These are phyloP conservation scores for Metacarcinus magister DNA, from an alignment of 2,888 invertebrate species.

Conservation along the genomic window DNA sequence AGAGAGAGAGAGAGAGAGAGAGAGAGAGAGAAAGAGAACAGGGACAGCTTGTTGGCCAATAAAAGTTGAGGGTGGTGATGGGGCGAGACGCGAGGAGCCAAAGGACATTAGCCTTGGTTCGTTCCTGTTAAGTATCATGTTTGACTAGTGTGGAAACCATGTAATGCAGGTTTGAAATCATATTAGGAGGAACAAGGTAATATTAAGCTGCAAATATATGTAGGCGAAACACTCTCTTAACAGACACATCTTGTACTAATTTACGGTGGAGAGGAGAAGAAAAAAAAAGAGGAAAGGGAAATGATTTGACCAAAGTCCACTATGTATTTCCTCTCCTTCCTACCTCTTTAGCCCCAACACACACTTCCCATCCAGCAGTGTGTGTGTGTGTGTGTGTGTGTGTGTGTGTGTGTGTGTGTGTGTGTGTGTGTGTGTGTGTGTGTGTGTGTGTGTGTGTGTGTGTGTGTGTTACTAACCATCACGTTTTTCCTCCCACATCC, in stretches of 20 bases:
- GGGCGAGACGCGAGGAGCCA: neutral
- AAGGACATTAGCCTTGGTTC: neutral
- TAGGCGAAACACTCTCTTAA: neutral
- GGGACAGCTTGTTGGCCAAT: constrained; percentile 28
- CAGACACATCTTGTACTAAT: neutral
- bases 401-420: too few relatives aligned
- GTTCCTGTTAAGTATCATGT: neutral
- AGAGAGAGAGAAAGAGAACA: constrained; percentile 5
- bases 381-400: too few relatives aligned
- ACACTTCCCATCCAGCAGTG: neutral
- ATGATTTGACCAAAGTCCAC: neutral
- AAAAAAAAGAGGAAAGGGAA: neutral
- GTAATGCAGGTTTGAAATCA: neutral
- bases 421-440: too few relatives aligned
- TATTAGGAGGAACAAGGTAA: neutral
- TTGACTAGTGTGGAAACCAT: neutral
- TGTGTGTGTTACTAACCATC: neutral
- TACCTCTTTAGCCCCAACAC: neutral
- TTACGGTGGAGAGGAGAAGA: neutral
- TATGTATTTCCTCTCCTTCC: neutral
- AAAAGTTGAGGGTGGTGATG: neutral
- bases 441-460: too few relatives aligned
- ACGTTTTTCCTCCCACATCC: neutral
- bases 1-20: constrained; percentile 13
- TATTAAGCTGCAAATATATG: neutral